Evolutionary conservation across 1,140 invertebrate species (phyloP).

Genomic region (Cotesia vestalis): DNA sequence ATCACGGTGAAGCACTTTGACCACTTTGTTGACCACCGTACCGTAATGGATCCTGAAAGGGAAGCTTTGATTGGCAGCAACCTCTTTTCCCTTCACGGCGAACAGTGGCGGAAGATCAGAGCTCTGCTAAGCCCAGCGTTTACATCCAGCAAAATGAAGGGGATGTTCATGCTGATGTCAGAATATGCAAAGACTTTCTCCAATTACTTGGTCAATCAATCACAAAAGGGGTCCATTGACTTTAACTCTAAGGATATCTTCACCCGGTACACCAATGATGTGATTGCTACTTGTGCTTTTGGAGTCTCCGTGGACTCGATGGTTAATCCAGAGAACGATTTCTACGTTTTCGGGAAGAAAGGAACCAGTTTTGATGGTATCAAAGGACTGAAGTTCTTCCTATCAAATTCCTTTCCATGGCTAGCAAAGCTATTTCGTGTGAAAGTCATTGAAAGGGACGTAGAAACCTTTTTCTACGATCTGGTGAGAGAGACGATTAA

Average conservation of each 20-base stretch:
- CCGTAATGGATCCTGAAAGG: neutral
- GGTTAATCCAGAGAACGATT: slow-evolving; percentile 60
- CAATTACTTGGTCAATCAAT: slow-evolving; percentile 23
- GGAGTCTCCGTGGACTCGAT: slow-evolving; percentile 46
- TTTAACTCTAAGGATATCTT: slow-evolving; percentile 43
- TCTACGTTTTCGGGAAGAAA: slow-evolving; percentile 58
- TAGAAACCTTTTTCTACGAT: slow-evolving; percentile 46
- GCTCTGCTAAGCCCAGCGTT: slow-evolving; percentile 48
- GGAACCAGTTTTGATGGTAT: slow-evolving; percentile 39
- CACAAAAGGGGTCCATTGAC: neutral
- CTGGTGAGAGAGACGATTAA: slow-evolving; percentile 51
- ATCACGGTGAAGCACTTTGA: slow-evolving; percentile 50
- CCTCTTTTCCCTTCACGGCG: slow-evolving; percentile 33
- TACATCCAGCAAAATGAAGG: slow-evolving; percentile 48
- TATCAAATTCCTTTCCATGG: neutral
- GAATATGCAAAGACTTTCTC: slow-evolving; percentile 45
- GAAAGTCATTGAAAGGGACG: slow-evolving; percentile 24
- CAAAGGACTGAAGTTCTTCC: slow-evolving; percentile 9
- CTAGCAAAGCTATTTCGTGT: slow-evolving; percentile 22
- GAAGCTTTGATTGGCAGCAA: slow-evolving; percentile 27
- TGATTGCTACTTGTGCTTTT: slow-evolving; percentile 46
- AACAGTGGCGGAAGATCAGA: slow-evolving; percentile 50
- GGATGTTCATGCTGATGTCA: slow-evolving; percentile 46
- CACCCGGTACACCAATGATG: slow-evolving; percentile 41
- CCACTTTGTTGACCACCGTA: slow-evolving; percentile 58